Evolutionary conservation across 2,888 invertebrate genomes (phyloP).

Genomic region (Chrysolina haemoptera): DNA sequence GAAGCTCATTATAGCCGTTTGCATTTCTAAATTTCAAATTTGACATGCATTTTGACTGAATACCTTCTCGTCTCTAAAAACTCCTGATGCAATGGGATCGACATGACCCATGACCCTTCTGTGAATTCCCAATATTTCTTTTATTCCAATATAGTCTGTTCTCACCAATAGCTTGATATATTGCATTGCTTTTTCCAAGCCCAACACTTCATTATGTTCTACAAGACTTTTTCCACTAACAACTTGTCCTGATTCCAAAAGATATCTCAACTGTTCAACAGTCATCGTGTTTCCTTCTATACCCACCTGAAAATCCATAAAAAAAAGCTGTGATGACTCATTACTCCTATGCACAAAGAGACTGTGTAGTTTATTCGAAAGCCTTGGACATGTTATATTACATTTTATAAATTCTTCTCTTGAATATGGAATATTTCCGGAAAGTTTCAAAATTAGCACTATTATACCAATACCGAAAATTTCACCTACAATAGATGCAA

Average conservation of each 20-base stretch:
- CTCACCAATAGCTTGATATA: conserved; percentile 88
- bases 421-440: too few relatives aligned
- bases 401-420: too few relatives aligned
- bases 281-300: conserved; percentile 99
- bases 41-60: background rate
- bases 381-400: too few relatives aligned
- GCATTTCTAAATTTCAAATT: too few relatives aligned
- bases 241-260: conserved; percentile 91
- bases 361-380: too few relatives aligned
- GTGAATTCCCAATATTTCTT: conserved; percentile 94
- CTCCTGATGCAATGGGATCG: conserved; percentile 93
- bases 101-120: conserved; percentile 94
- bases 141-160: conserved; percentile 83
- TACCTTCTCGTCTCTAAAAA: conserved; percentile 85
- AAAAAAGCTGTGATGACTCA: background rate
- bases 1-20: background rate
- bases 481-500: too few relatives aligned
- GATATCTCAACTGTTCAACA: conserved; percentile 89
- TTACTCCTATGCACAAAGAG: background rate
- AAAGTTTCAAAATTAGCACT: too few relatives aligned
- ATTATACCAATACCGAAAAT: too few relatives aligned
- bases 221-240: conserved; percentile 93
- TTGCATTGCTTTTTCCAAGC: conserved; percentile 94
- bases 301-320: conserved; percentile 73
- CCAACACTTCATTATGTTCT: conserved; percentile 97